Conservation (phyloP, 2,113 vertebrate species). For the Melozone crissalis region DNA sequence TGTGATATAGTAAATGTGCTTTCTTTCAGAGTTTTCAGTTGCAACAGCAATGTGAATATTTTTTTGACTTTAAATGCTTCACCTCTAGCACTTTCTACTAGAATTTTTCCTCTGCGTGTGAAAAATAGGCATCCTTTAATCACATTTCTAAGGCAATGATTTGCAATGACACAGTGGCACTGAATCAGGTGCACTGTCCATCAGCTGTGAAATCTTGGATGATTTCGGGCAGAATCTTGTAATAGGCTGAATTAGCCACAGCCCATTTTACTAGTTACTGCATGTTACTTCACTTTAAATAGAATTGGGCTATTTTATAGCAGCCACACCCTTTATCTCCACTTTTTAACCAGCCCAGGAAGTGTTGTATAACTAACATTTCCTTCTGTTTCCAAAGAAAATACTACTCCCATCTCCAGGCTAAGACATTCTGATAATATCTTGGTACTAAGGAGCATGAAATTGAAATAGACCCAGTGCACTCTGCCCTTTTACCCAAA, state of each 20-base stretch:
- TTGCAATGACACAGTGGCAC: not conserved
- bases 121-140: not conserved
- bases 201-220: constrained; percentile 28
- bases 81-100: not conserved
- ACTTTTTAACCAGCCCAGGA: not conserved
- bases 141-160: not conserved
- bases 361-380: not conserved
- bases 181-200: not conserved
- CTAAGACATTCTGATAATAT: not conserved
- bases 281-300: not conserved
- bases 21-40: not conserved
- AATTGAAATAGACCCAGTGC: not conserved
- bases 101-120: not conserved
- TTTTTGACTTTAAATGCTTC: not conserved
- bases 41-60: not conserved
- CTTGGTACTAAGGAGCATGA: not conserved
- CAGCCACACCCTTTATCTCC: not conserved
- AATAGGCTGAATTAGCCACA: not conserved
- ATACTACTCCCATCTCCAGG: not conserved
- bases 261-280: not conserved
- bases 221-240: not conserved
- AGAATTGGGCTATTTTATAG: not conserved
- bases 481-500: not conserved
- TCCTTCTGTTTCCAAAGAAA: not conserved
- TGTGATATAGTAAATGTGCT: not conserved